Base-by-base conservation (phyloP, 2,888 invertebrate genomes). In the Cosmia pyralina region DNA sequence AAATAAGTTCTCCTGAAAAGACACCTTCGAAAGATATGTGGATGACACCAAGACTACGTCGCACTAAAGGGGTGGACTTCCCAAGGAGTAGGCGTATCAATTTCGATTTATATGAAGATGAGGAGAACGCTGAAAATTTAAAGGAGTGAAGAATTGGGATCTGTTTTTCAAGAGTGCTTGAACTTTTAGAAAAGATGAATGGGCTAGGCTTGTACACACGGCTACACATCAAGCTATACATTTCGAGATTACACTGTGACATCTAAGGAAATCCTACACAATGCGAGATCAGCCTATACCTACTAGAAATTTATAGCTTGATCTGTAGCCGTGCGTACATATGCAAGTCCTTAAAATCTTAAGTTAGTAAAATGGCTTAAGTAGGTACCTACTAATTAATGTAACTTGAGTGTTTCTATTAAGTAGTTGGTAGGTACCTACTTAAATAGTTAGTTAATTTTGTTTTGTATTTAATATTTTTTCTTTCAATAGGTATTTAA, bases 51-150 rank as follows among this genome's bases (percentile, higher is more conserved):
- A 86, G 60, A 68, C 66, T 68, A 17, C 82, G 73, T 44, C 85
- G 74, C 44, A 68, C 44, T 34, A 83, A 67, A 72, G 87, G 85
- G 3, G 69, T 77, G 1, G 73, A 85, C 60, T 67, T 82, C 17
- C 81, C 75, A 0, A 82, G 57, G 55, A 72, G 67, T 13, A 84
- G 81, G 68, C 81, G 81, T 52, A 75, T 90, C 13, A 74, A 90
- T 64, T 90, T 90, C 57, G 85, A 89, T 75, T 67, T 87, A 50
- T 64, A 80, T 13, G 89, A 90, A 81, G 75, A 86, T 38, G 65
- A 67, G 13, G 76, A 80, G 19, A 57, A 58, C 2, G 3, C 17
- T 44, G 59, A 22, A n/a, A n/a, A 46, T 63, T 72, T 15, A 68
- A 44, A 34, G 5, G 6, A 66, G 2, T 38, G n/a, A 64, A 28